These are phyloP conservation scores for Priocnemis perturbator DNA, from an alignment of 2,888 invertebrate species.

Conservation along the genomic window DNA sequence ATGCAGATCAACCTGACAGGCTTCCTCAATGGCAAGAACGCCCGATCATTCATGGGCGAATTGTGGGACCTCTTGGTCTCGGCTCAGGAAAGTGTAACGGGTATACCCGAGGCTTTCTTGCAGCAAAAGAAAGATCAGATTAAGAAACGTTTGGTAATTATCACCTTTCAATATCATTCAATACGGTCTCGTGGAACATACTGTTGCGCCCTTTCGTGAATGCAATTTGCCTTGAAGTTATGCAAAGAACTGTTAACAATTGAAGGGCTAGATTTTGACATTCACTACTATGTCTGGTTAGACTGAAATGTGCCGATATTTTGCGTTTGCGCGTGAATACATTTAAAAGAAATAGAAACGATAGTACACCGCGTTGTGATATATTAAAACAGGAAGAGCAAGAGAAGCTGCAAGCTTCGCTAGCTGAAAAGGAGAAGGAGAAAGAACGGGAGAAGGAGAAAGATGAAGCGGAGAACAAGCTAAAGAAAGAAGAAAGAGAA, in stretches of 20 bases:
- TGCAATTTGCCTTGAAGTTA: constrained; percentile 28
- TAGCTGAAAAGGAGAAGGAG: constrained; percentile 77
- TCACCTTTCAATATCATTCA: constrained; percentile 13
- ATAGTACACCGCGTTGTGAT: constrained; percentile 2
- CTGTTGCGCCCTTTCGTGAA: constrained; percentile 3
- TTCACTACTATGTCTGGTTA: constrained; percentile 39
- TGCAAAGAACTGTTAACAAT: constrained; percentile 34
- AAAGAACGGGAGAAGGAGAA: constrained; percentile 76
- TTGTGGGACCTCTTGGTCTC: constrained; percentile 96
- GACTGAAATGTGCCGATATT: constrained; percentile 21
- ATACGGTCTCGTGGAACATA: constrained; percentile 3
- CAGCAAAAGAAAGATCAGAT: constrained; percentile 98
- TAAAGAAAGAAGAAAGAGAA: constrained; percentile 72
- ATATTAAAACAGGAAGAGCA: constrained; percentile 81
- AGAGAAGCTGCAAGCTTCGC: constrained; percentile 81
- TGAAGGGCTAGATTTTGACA: constrained; percentile 43
- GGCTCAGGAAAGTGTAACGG: constrained; percentile 95
- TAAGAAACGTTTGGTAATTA: constrained; percentile 87
- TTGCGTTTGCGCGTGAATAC: constrained; percentile 25
- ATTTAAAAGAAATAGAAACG: constrained; percentile 13
- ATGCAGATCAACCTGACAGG: constrained; percentile 99
- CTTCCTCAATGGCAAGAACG: constrained; percentile 98
- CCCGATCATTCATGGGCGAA: constrained; percentile 97
- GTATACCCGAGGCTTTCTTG: constrained; percentile 95
- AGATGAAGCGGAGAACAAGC: constrained; percentile 66